Evolutionary conservation across 2,888 invertebrate species (phyloP), one percentile per base, ranked within the genome.

Genomic region (Lithophane socia): DNA sequence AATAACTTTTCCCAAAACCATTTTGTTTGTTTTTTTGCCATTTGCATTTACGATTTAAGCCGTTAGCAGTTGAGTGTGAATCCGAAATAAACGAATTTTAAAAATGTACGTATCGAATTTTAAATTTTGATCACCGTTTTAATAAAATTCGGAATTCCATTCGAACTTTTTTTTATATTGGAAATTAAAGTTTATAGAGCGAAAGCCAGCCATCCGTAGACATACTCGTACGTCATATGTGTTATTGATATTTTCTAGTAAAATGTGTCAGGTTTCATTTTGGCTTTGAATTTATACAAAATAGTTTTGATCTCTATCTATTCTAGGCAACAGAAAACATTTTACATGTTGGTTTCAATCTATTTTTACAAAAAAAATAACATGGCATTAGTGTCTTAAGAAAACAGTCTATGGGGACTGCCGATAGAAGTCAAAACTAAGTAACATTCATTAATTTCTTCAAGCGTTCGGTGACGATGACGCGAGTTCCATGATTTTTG

Each of bases 21-120:
- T 77, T 83, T 82, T 79, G 67, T 78, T 37, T 64, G 5, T n/a
- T 47, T 80, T 77, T 78, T 76, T 58, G 21, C 71, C 56, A 80
- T 79, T 82, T 85, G 73, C 65, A 66, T 79, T 75, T 49, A 69
- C 60, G 44, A 66, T 80, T 61, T 56, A 63, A 63, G 47, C 18
- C 29, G 44, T 68, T 79, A 24, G 7, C 66, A 69, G 60, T 73
- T 63, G 44, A 74, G 21, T 64, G 58, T 3, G 24, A 72, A 73
- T 63, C 60, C 12, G 54, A 63, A 73, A 73, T 76, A 66, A 73
- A 80, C 37, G 75, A 66, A 10, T 65, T 79, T 56, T 75, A 56
- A 1, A 54, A 76, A 79, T 68, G 47, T 12, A 24, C 54, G 42
- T 16, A 58, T 64, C 66, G 56, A 66, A 66, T 79, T 82, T 79